Percentiles rank a stretch among this genome's conserved stretches.
These are phyloP conservation scores for Heliconius hewitsoni DNA, from an alignment of 1,140 invertebrate species.

Conservation along the genomic window DNA sequence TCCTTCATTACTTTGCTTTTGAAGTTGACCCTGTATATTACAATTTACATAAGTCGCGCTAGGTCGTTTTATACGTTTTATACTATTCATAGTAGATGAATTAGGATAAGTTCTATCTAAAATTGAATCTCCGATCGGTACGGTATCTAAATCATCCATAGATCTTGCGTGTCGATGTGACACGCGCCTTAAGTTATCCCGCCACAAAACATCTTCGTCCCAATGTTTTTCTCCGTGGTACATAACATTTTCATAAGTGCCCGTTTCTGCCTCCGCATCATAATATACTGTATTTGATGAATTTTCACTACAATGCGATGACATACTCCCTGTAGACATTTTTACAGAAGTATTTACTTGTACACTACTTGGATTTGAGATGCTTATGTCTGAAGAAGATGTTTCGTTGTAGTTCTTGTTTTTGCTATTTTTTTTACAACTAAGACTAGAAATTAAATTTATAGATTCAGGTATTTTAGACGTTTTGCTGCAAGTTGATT, in stretches of 20 bases:
- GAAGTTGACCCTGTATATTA: constrained; percentile 77
- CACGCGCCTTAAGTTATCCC: constrained; percentile 88
- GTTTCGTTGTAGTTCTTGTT: constrained; percentile 50
- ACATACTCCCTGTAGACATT: constrained; percentile 71
- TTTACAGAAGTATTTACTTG: constrained; percentile 52
- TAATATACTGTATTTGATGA: constrained; percentile 77
- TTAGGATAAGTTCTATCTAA: constrained; percentile 55
- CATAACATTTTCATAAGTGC: constrained; percentile 76
- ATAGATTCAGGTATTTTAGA: constrained; percentile 82
- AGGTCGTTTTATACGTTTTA: constrained; percentile 68
- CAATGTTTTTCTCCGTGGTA: constrained; percentile 86
- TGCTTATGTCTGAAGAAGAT: constrained; percentile 50
- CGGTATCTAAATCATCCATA: constrained; percentile 88
- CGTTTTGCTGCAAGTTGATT: constrained; percentile 84
- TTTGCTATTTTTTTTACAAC: constrained; percentile 75
- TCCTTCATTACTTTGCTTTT: constrained; percentile 48
- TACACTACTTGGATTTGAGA: constrained; percentile 41
- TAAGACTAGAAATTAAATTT: constrained; percentile 74
- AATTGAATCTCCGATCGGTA: constrained; percentile 60
- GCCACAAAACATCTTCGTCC: constrained; percentile 91
- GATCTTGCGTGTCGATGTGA: constrained; percentile 90
- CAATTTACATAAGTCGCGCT: constrained; percentile 89
- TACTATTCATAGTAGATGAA: constrained; percentile 68
- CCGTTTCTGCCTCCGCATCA: constrained; percentile 72
- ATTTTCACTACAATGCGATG: constrained; percentile 73